These are phyloP conservation scores for Pantherophis alleghaniensis DNA, from an alignment of 2,797 vertebrate genomes.

Conservation along the genomic window DNA sequence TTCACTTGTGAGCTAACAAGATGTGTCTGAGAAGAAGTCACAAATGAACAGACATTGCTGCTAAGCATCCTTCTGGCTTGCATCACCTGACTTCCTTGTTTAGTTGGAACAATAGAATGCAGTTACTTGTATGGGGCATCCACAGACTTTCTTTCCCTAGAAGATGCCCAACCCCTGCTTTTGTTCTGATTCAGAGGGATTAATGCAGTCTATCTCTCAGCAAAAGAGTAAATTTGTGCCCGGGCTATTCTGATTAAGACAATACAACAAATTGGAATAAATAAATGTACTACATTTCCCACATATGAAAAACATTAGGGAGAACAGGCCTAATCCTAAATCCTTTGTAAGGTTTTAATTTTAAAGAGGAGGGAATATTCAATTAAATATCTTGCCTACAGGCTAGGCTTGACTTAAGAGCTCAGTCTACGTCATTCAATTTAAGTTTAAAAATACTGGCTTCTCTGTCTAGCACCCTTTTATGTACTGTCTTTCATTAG, in stretches of 20 bases:
- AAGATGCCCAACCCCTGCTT: not conserved
- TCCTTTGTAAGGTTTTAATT: not conserved
- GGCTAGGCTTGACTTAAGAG: not conserved
- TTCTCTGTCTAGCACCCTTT: not conserved
- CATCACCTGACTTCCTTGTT: not conserved
- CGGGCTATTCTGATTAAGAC: not conserved
- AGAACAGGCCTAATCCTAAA: not conserved
- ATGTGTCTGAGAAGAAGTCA: conserved; percentile 14
- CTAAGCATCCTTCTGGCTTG: rapidly evolving
- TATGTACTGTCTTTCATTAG: not conserved
- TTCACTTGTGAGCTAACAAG: conserved; percentile 31
- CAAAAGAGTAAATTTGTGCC: not conserved
- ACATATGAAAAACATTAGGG: not conserved
- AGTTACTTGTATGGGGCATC: not conserved
- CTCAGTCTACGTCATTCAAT: not conserved
- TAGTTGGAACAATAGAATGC: not conserved
- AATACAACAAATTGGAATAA: not conserved
- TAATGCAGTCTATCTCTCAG: not conserved
- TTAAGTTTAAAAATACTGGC: not conserved
- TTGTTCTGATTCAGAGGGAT: not conserved
- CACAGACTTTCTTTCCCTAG: not conserved
- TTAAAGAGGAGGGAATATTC: no score
- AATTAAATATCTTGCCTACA: not conserved
- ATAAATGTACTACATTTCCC: not conserved
- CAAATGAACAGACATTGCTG: conserved; percentile 4